A percentile compares a stretch with the other conserved stretches of the same genome.
Evolutionary conservation across 2,888 invertebrate species (phyloP).

Genomic region (Alentia gelatinosa): DNA sequence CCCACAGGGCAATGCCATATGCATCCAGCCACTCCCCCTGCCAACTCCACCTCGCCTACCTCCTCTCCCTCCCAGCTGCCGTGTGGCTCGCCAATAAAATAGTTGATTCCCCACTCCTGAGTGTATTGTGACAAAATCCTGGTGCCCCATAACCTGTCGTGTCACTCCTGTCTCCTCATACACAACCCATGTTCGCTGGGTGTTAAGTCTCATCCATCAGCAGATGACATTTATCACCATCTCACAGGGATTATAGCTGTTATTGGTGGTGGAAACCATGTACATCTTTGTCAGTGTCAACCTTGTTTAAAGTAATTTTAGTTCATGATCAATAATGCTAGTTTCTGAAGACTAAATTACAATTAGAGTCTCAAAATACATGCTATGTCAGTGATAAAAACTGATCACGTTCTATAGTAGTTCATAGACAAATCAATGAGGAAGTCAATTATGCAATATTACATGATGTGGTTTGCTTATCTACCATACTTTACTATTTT

Average conservation of each 20-base stretch:
- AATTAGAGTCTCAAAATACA: too few relatives aligned
- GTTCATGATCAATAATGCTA: too few relatives aligned
- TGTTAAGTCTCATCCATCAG: neutral
- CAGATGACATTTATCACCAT: slow-evolving; percentile 11
- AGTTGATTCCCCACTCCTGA: slow-evolving; percentile 33
- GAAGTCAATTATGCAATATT: too few relatives aligned
- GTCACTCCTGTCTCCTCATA: neutral
- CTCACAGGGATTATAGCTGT: neutral
- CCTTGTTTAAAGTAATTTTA: too few relatives aligned
- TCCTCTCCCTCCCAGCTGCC: neutral
- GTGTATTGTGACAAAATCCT: neutral
- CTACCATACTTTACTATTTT: too few relatives aligned
- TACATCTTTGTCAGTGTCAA: too few relatives aligned
- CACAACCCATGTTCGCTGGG: neutral
- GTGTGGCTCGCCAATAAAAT: slow-evolving; percentile 24
- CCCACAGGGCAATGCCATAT: neutral
- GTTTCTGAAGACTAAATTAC: too few relatives aligned
- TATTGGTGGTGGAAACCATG: neutral
- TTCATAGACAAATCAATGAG: too few relatives aligned
- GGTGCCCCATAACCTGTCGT: slow-evolving; percentile 32
- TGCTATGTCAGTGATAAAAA: too few relatives aligned
- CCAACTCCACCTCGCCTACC: neutral
- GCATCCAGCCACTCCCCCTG: neutral
- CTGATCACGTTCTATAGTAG: too few relatives aligned
- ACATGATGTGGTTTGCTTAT: too few relatives aligned